Conservation (phyloP, 1,140 invertebrate genomes). For the Drosophila leontia region DNA sequence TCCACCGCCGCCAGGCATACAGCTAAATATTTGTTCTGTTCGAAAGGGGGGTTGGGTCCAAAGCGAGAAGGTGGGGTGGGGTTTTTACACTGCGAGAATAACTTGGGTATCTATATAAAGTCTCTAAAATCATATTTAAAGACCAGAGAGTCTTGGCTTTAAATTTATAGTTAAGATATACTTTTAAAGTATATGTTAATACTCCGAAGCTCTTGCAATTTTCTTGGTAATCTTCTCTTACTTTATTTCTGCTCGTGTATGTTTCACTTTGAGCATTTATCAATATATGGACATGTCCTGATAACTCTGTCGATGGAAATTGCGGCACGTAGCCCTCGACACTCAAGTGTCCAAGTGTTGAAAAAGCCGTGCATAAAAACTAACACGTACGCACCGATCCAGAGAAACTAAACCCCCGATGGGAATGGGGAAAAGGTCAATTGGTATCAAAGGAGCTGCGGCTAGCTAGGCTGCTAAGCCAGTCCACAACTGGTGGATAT, state of each 20-base stretch:
- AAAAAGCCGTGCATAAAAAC: conserved; percentile 69
- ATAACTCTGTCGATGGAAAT: conserved; percentile 75
- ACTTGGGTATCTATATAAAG: background rate
- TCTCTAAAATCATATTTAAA: background rate
- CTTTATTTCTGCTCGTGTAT: conserved; percentile 18
- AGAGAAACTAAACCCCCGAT: conserved; percentile 10
- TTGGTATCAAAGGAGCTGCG: conserved; percentile 4
- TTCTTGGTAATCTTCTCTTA: too few species aligned
- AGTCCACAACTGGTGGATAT: conserved; percentile 14
- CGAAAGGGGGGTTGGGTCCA: conserved; percentile 3
- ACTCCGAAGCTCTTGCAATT: too few species aligned
- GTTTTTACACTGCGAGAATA: conserved; percentile 15
- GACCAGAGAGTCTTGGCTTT: background rate
- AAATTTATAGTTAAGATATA: background rate
- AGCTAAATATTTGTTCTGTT: conserved; percentile 76
- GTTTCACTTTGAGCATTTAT: conserved; percentile 68
- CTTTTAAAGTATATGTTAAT: too few species aligned
- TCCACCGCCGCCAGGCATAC: conserved; percentile 65
- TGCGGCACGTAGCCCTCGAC: conserved; percentile 67
- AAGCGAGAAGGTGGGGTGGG: background rate
- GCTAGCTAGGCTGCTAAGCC: conserved; percentile 41
- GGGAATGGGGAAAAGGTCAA: background rate
- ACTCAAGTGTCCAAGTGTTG: conserved; percentile 76
- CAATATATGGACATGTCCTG: conserved; percentile 73
- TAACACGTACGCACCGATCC: conserved; percentile 71